These are phyloP conservation scores for Apus apus DNA, from an alignment of 2,113 vertebrate species.

Conservation along the genomic window DNA sequence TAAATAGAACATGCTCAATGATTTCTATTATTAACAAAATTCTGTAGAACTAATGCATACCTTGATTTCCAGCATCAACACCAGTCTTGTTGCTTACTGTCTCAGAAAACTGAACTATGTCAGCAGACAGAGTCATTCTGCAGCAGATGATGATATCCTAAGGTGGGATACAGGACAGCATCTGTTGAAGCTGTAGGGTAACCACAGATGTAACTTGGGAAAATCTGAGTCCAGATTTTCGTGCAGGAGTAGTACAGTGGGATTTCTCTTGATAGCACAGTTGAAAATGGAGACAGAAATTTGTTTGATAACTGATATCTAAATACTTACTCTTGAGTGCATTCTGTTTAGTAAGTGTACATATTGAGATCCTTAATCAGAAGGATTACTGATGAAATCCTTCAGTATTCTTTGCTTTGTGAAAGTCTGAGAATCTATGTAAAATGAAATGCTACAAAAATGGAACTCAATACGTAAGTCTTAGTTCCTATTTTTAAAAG, in stretches of 20 bases:
- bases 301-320: neutral
- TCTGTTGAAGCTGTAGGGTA: neutral
- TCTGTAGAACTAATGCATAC: neutral
- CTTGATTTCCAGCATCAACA: neutral
- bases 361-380: neutral
- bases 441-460: neutral
- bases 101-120: neutral
- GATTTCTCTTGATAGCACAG: neutral
- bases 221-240: neutral
- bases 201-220: neutral
- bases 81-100: neutral
- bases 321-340: neutral
- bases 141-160: neutral
- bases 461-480: neutral
- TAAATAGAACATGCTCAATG: neutral
- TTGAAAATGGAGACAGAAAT: neutral
- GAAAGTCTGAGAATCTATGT: neutral
- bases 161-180: neutral
- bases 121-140: neutral
- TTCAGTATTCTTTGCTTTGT: neutral
- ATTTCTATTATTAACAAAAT: neutral
- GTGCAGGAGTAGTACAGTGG: neutral
- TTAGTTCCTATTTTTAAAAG: neutral
- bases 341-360: neutral
- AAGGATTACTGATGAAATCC: too few relatives aligned